These are phyloP conservation scores for Gallinago solitaria DNA, from an alignment of 2,797 vertebrate genomes.

Conservation along the genomic window DNA sequence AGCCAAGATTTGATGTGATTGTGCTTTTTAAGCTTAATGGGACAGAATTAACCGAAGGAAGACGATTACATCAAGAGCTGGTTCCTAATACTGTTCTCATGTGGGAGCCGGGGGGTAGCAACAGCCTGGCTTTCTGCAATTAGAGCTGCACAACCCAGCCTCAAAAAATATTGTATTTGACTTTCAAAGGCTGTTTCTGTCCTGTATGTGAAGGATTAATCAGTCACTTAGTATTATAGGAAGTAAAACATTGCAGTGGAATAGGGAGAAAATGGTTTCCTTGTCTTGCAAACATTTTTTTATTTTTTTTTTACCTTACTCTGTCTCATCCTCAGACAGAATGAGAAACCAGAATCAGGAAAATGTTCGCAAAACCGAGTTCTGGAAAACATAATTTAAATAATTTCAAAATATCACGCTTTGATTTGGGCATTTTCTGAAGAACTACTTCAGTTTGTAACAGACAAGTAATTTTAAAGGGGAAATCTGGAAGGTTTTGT, in stretches of 20 bases:
- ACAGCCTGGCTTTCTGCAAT: neutral
- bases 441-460: conserved; percentile 8
- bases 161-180: neutral
- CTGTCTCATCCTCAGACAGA: neutral
- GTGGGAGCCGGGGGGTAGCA: neutral
- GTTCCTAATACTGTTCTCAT: neutral
- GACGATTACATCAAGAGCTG: neutral
- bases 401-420: conserved; percentile 10
- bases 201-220: neutral
- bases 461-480: conserved; percentile 30
- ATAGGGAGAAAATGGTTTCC: neutral
- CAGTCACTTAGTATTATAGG: neutral
- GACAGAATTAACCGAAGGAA: neutral
- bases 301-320: neutral
- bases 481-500: conserved; percentile 49
- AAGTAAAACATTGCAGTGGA: neutral
- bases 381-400: conserved; percentile 27
- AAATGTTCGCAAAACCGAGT: neutral
- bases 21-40: neutral
- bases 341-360: neutral
- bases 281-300: neutral
- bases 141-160: neutral
- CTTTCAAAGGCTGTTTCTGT: neutral
- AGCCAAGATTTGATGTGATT: neutral
- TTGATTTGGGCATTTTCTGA: conserved; percentile 44